Evolutionary conservation across 2,888 invertebrate genomes (phyloP).

Genomic region (Ophraella communa): DNA sequence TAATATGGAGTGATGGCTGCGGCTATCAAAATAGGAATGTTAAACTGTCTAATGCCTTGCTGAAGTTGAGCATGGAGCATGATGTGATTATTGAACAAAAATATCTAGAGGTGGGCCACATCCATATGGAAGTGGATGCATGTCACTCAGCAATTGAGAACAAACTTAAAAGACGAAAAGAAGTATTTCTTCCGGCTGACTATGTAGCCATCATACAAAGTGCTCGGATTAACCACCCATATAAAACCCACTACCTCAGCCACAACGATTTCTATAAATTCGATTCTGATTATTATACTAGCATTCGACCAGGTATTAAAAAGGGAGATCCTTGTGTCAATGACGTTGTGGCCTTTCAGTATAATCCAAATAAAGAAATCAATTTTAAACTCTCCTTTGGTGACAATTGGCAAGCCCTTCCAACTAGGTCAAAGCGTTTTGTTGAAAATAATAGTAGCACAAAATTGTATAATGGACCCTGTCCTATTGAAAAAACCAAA

Average conservation of each 20-base stretch:
- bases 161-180: not conserved
- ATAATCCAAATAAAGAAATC: slow-evolving; percentile 28
- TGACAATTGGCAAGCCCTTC: slow-evolving; percentile 26
- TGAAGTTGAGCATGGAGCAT: not conserved
- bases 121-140: too few species aligned
- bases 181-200: not conserved
- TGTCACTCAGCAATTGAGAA: too few species aligned
- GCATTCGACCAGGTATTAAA: slow-evolving; percentile 34
- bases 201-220: slow-evolving; percentile 18
- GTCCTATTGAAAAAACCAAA: slow-evolving; percentile 14
- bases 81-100: not conserved
- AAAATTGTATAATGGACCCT: slow-evolving; percentile 22
- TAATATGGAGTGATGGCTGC: not conserved
- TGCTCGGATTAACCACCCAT: not conserved
- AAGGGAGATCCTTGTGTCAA: slow-evolving; percentile 36
- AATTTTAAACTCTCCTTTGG: slow-evolving; percentile 30
- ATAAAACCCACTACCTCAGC: slow-evolving; percentile 14
- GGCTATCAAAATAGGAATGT: not conserved
- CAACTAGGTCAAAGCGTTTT: not conserved
- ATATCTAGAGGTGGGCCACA: too few species aligned
- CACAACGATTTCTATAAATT: slow-evolving; percentile 15
- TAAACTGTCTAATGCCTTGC: not conserved
- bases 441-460: not conserved
- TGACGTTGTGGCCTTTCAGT: slow-evolving; percentile 34
- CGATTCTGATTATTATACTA: slow-evolving; percentile 18